phyloP scores from a whole-genome alignment of 2,113 vertebrate species.

The Bufo bufo region DNA sequence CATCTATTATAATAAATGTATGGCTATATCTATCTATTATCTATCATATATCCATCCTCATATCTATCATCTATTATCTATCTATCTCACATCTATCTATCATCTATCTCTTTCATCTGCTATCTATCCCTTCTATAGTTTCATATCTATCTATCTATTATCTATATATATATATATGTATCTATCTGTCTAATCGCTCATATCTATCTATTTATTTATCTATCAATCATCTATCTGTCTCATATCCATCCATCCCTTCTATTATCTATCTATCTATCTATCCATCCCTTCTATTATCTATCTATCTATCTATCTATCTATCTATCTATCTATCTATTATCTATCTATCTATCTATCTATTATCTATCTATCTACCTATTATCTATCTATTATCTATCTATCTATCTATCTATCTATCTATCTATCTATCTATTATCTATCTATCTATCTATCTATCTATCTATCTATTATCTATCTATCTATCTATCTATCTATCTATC shows the following conservation, averaged over 20 bases:
- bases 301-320: neutral
- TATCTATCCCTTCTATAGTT: neutral
- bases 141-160: slow-evolving; percentile 5
- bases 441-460: neutral
- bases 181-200: slow-evolving; percentile 5
- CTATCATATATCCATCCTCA: slow-evolving; percentile 4
- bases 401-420: slow-evolving; percentile 3
- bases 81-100: slow-evolving; percentile 3
- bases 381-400: slow-evolving; percentile 9
- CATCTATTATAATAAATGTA: neutral
- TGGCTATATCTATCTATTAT: neutral
- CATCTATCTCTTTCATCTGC: neutral
- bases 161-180: neutral
- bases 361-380: neutral
- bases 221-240: neutral
- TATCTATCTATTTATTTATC: slow-evolving; percentile 2
- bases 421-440: slow-evolving; percentile 19
- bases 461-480: neutral
- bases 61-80: neutral
- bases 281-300: neutral
- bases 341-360: slow-evolving; percentile 4
- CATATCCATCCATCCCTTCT: neutral
- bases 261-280: neutral
- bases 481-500: neutral
- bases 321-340: neutral